Evolutionary conservation across 2,113 vertebrate species (phyloP), one percentile per base, ranked within the genome.

Genomic region (Nipponia nippon): DNA sequence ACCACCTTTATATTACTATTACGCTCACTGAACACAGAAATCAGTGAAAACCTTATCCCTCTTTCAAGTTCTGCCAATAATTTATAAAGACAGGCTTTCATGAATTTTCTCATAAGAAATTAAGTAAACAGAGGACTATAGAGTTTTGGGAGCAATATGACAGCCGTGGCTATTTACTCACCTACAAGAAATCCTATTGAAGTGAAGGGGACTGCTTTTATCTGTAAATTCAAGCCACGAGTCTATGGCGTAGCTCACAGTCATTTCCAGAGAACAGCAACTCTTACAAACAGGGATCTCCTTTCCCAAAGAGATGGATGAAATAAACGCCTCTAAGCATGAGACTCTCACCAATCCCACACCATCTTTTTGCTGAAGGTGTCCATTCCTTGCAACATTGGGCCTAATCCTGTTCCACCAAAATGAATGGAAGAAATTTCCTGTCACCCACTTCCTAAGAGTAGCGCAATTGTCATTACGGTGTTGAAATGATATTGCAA

Each of bases 401-500:
- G 58, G 19, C 44, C 58, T 87, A 93, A 90, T 88, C 82, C 71
- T 23, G 3, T 66, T 66, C 21, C 49, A 49, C 30, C 77, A 29
- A 83, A 83, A 84, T 36, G 26, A 88, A 58, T 61, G 62, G 87
- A 90, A 91, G 82, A 96, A 83, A 72, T 82, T 62, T 76, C 82
- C 82, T 95, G 82, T 94, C 87, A 85, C 32, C 58, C 21, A 7
- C 84, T 90, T 95, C 90, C 87, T 91, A 44, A 94, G 40, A 87
- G 49, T 13, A 85, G 71, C 1, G 2, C 9, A 93, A 58, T 19
- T 80, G 84, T 88, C 91, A 91, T 66, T 76, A 32, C 38, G 17
- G 59, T 80, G 93, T 77, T 94, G 93, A 95, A 95, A 96, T 0
- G 3, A 85, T 94, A 53, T 96, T 97, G 84, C 96, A 93, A 95